Conservation (phyloP, 2,113 vertebrate species). For the Crocuta crocuta region DNA sequence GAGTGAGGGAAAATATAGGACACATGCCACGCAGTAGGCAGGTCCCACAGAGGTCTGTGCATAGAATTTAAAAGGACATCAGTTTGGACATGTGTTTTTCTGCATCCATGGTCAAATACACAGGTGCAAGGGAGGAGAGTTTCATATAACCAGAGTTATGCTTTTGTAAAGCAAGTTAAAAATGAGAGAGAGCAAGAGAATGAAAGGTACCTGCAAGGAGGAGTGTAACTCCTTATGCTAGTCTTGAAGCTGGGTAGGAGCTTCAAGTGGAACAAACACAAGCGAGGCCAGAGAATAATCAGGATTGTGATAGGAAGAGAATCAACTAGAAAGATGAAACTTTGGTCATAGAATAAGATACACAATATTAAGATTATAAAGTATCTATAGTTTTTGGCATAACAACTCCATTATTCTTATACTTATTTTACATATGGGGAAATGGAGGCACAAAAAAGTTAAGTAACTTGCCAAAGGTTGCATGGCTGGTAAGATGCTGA, state of each 20-base stretch:
- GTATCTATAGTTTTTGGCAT: background rate
- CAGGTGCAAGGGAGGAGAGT: background rate
- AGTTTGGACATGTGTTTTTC: background rate
- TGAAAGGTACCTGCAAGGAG: background rate
- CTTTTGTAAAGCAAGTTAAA: background rate
- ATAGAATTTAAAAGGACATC: background rate
- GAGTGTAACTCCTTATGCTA: background rate
- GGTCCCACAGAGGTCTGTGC: background rate
- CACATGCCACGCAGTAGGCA: background rate
- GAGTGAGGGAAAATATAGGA: background rate
- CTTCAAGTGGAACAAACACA: background rate
- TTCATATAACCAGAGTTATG: background rate
- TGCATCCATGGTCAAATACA: background rate
- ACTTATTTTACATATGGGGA: background rate
- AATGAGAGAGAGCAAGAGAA: background rate
- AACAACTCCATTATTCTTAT: background rate
- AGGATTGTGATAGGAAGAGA: background rate
- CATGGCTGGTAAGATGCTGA: background rate
- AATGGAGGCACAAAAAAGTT: background rate
- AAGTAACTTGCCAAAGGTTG: background rate
- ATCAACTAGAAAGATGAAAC: background rate
- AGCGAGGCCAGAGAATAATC: background rate
- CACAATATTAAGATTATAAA: background rate
- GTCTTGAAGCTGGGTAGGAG: background rate
- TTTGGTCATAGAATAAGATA: background rate